Evolutionary conservation across 2,113 vertebrate genomes (phyloP), one percentile per base, ranked within the genome.

Genomic region (Cervus canadensis): DNA sequence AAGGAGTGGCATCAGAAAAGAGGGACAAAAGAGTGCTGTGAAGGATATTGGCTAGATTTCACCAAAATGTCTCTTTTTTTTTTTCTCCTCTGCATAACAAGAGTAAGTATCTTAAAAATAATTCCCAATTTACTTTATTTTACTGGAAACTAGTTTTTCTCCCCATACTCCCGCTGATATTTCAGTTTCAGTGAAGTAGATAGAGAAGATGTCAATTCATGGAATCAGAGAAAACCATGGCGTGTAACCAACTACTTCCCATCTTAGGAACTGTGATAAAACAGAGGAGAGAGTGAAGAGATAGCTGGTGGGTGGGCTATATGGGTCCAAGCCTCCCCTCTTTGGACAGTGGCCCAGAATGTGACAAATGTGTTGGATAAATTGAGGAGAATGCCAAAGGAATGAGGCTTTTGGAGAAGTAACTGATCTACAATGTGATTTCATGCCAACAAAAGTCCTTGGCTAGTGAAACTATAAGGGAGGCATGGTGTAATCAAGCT

Each of bases 321-420:
- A 30, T 1, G 19, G 43, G 25, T 76, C 7, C 57, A 64, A 71
- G 40, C 40, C 89, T 97, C 43, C 13, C 13, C 4, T 90, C 30
- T 96, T 79, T 97, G 83, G 40, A 89, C 52, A 56, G 19, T 74
- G 17, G 71, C 78, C 89, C 94, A 84, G 36, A 95, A 95, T 89
- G 19, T 89, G 45, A 89, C 5, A 0, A 79, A 89, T 43, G 86
- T 89, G 50, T 93, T 64, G 95, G 48, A 94, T 85, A 96, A 97
- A 62, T 40, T 19, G 48, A 92, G 36, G 33, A 76, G 25, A 40
- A 84, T 94, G 23, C 56, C 71, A 89, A 89, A 86, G 52, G 40
- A 93, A 79, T 91, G 50, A 92, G 25, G 40, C 78, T 94, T 94
- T 30, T 50, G 50, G 85, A 93, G 60, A 95, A 93, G 50, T 62